Percentiles rank a stretch among this genome's conserved stretches.
phyloP scores from a whole-genome alignment of 2,797 vertebrate genomes.

The Hapalemur alaotrensis region DNA sequence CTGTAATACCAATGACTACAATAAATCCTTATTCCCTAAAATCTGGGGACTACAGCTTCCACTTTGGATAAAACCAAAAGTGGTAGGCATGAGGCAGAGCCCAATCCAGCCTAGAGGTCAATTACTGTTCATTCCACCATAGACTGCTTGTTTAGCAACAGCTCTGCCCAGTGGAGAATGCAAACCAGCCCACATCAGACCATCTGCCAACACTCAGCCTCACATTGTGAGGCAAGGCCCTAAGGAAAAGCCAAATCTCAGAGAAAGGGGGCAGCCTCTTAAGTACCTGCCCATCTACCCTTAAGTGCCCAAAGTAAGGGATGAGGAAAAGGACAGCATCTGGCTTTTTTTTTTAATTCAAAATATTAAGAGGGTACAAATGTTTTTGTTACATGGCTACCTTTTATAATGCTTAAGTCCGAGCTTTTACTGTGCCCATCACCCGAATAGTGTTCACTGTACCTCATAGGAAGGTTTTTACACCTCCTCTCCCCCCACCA shows the following conservation, averaged over 20 bases:
- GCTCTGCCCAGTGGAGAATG: not conserved
- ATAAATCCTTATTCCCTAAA: not conserved
- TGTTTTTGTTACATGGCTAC: not conserved
- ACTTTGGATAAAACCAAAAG: slow-evolving; percentile 45
- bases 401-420: not conserved
- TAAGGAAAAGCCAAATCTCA: not conserved
- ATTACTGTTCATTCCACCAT: not conserved
- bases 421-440: not conserved
- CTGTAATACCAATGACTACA: not conserved
- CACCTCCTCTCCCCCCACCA: not conserved
- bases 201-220: not conserved
- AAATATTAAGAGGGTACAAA: not conserved
- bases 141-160: not conserved
- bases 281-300: not conserved
- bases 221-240: not conserved
- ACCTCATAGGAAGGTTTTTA: not conserved
- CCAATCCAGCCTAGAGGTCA: not conserved
- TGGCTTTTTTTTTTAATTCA: not conserved
- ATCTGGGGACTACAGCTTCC: not conserved
- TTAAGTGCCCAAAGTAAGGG: not conserved
- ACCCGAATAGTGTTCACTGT: not conserved
- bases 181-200: not conserved
- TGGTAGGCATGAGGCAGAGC: not conserved
- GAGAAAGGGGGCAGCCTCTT: not conserved
- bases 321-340: not conserved